These are phyloP conservation scores for Mellivora capensis DNA, from an alignment of 2,113 vertebrate species.

Conservation along the genomic window DNA sequence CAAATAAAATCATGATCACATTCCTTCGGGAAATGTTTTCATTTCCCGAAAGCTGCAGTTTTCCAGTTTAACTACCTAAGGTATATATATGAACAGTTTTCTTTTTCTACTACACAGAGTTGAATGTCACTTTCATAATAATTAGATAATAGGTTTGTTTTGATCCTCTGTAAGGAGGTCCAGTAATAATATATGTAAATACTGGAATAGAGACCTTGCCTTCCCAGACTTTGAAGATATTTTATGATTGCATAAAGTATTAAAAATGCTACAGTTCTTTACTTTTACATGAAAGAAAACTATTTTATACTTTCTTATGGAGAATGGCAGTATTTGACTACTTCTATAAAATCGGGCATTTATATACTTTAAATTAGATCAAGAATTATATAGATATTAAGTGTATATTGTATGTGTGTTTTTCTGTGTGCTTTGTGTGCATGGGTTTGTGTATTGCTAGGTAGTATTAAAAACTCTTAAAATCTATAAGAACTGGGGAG, in stretches of 20 bases:
- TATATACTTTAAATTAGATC: background rate
- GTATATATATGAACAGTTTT: conserved; percentile 13
- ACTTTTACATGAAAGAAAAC: background rate
- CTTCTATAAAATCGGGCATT: background rate
- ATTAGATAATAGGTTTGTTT: conserved; percentile 21
- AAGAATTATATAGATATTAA: background rate
- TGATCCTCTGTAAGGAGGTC: background rate
- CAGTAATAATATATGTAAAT: background rate
- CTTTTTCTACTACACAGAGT: background rate
- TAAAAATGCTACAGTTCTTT: background rate
- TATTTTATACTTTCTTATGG: background rate
- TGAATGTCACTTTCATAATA: conserved; percentile 47
- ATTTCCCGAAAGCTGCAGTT: conserved; percentile 33
- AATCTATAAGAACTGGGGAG: background rate
- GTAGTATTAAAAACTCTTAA: background rate
- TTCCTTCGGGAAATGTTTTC: conserved; percentile 59
- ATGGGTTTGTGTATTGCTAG: background rate
- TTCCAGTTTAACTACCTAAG: conserved; percentile 53
- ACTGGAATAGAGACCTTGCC: background rate
- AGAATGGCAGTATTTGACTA: background rate
- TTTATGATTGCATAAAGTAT: background rate
- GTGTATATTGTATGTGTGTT: background rate
- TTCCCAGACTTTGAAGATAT: background rate
- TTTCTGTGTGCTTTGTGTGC: background rate
- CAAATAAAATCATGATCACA: conserved; percentile 59